Evolutionary conservation across 2,888 invertebrate genomes (phyloP).

Genomic region (Cataglyphis cursor): DNA sequence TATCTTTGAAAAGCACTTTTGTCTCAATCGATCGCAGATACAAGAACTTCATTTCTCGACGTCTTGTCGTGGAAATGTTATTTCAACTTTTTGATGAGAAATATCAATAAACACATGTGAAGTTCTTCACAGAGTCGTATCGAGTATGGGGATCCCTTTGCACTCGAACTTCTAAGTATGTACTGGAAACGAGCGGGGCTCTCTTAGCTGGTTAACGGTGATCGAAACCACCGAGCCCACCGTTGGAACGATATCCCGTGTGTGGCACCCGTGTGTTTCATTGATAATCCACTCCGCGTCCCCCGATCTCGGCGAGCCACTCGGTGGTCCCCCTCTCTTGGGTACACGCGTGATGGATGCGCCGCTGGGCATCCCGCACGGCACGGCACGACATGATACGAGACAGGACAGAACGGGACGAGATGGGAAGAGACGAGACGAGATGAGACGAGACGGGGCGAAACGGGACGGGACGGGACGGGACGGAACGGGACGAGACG

Average conservation of each 20-base stretch:
- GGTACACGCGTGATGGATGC: slow-evolving; percentile 40
- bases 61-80: slow-evolving; percentile 22
- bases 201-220: slow-evolving; percentile 65
- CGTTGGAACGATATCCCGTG: slow-evolving; percentile 45
- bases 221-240: slow-evolving; percentile 52
- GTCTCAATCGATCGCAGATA: not conserved
- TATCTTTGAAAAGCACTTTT: not conserved
- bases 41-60: not conserved
- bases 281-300: slow-evolving; percentile 61
- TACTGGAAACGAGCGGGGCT: slow-evolving; percentile 38
- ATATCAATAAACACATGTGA: not conserved
- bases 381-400: slow-evolving; percentile 7
- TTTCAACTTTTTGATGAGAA: not conserved
- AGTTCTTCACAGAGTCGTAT: not conserved
- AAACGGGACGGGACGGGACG: not conserved
- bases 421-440: not conserved
- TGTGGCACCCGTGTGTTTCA: slow-evolving; percentile 54
- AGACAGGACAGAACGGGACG: not conserved
- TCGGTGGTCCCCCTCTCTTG: slow-evolving; percentile 29
- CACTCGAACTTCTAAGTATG: slow-evolving; percentile 4
- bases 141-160: not conserved
- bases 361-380: slow-evolving; percentile 39
- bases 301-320: slow-evolving; percentile 12
- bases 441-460: not conserved
- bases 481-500: not conserved